Evolutionary conservation across 2,113 vertebrate genomes (phyloP).

Genomic region (Ceyx margarethae): DNA sequence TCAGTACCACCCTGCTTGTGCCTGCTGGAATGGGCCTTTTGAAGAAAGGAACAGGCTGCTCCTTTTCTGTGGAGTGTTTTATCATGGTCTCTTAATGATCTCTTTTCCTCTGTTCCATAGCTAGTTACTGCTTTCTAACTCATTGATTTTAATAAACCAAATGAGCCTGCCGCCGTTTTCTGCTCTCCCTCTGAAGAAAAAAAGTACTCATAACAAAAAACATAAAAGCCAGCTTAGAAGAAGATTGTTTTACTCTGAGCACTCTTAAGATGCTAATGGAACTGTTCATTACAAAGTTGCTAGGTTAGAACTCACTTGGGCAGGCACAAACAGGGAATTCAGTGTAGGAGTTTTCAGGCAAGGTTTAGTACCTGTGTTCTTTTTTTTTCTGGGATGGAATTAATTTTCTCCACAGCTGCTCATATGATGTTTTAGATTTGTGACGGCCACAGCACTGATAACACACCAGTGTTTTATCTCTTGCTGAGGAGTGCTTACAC

Average conservation of each 20-base stretch:
- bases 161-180: neutral
- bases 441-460: neutral
- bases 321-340: neutral
- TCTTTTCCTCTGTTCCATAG: neutral
- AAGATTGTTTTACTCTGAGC: neutral
- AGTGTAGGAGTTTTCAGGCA: neutral
- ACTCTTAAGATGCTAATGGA: neutral
- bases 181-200: neutral
- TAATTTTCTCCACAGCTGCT: neutral
- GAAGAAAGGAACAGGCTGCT: neutral
- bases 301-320: neutral
- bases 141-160: conserved; percentile 34
- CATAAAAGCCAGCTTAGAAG: neutral
- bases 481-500: neutral
- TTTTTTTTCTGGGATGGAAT: neutral
- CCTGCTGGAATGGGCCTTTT: neutral
- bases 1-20: neutral
- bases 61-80: neutral
- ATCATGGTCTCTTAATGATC: neutral
- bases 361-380: neutral
- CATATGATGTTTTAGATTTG: neutral
- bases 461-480: neutral
- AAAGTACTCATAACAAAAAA: neutral
- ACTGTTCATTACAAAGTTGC: neutral
- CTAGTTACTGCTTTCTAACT: conserved; percentile 15